phyloP scores from a whole-genome alignment of 53 echinoderm and acorn worm genomes.

The Pentamera pediparva region DNA sequence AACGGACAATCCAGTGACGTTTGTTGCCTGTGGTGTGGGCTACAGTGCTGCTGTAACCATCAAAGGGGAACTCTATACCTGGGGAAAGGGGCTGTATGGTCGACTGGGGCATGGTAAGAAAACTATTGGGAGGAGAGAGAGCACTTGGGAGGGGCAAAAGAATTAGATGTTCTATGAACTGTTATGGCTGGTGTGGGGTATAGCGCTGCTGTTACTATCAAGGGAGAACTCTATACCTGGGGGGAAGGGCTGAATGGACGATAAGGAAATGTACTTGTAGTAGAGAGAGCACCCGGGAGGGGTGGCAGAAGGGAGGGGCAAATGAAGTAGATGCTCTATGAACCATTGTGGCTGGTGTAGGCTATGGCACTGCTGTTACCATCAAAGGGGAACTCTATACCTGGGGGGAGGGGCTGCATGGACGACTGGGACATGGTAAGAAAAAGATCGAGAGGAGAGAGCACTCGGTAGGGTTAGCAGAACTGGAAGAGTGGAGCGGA shows the following conservation, averaged over 20 bases:
- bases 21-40: slow-evolving; percentile 69
- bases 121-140: not conserved
- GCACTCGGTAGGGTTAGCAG: too few species aligned
- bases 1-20: slow-evolving; percentile 56
- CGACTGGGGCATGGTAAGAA: slow-evolving; percentile 88
- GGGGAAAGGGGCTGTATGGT: slow-evolving; percentile 87
- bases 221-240: slow-evolving; percentile 87
- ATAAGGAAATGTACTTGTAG: slow-evolving; percentile 81
- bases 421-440: slow-evolving; percentile 92
- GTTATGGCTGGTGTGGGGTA: slow-evolving; percentile 31
- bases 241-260: slow-evolving; percentile 80
- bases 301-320: not conserved
- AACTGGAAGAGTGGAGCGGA: too few species aligned
- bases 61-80: slow-evolving; percentile 75
- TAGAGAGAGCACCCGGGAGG: too few species aligned
- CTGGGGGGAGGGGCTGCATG: slow-evolving; percentile 85
- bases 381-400: slow-evolving; percentile 71
- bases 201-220: slow-evolving; percentile 62
- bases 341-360: slow-evolving; percentile 45
- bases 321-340: not conserved
- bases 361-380: slow-evolving; percentile 82
- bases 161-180: not conserved
- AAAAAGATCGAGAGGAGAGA: too few species aligned
- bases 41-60: slow-evolving; percentile 80
- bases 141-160: not conserved